A percentile compares a stretch with the other conserved stretches of the same genome.
Evolutionary conservation across 2,888 invertebrate species (phyloP).

Genomic region (Leistus spinibarbis): DNA sequence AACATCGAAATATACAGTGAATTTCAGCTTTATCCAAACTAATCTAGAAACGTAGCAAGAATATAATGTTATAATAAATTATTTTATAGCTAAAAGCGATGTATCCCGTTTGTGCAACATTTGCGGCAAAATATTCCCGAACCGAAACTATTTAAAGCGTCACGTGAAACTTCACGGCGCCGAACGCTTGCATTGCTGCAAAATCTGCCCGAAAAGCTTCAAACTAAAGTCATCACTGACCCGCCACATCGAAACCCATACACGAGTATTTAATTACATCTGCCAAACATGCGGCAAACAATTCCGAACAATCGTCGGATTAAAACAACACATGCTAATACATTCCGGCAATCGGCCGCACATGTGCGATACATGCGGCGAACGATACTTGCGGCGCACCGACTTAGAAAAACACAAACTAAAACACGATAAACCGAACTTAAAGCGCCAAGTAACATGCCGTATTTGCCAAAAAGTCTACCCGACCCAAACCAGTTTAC

Average conservation of each 20-base stretch:
- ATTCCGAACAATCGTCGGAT: neutral
- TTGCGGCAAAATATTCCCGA: slow-evolving; percentile 3
- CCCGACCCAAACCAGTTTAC: neutral
- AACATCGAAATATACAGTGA: too few species aligned
- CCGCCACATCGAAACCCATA: neutral
- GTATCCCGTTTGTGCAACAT: slow-evolving; percentile 1
- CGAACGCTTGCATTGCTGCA: neutral
- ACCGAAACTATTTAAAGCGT: neutral
- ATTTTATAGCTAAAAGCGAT: neutral
- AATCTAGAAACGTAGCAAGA: too few species aligned
- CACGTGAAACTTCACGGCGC: slow-evolving; percentile 11
- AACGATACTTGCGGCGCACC: neutral
- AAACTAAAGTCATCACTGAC: neutral
- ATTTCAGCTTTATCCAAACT: too few species aligned
- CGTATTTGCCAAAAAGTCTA: neutral
- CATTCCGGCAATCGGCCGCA: neutral
- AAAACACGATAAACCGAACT: neutral
- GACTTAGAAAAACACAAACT: neutral
- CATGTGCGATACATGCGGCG: neutral
- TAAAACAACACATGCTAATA: neutral
- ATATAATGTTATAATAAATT: neutral
- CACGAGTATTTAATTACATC: neutral
- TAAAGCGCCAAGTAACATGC: neutral
- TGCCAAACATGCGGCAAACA: slow-evolving; percentile 22
- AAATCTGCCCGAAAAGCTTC: slow-evolving; percentile 4